phyloP scores from a whole-genome alignment of 2,888 invertebrate species.

The Drosophila birchii region DNA sequence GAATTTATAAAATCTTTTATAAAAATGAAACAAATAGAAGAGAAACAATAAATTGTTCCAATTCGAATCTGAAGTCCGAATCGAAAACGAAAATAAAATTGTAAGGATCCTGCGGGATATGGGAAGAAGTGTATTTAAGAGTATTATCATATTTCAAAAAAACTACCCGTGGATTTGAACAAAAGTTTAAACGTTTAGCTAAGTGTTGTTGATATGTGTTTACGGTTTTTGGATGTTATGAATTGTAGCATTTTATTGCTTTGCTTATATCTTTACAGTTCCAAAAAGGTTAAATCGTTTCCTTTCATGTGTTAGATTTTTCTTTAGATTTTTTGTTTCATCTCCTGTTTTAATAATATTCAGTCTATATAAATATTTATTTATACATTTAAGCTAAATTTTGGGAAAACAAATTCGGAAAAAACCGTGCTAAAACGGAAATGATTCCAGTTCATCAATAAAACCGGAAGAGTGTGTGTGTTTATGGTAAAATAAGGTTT shows the following conservation, averaged over 20 bases:
- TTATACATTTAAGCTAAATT: conserved; percentile 75
- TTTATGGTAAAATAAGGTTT: conserved; percentile 4
- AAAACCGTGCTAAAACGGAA: conserved; percentile 28
- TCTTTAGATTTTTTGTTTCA: conserved; percentile 32
- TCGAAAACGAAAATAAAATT: no score
- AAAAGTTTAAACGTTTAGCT: conserved; percentile 18
- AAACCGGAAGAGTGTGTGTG: conserved; percentile 39
- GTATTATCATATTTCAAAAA: neutral
- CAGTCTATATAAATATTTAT: conserved; percentile 80
- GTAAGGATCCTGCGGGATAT: no score
- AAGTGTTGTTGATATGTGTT: conserved; percentile 71
- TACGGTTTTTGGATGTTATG: conserved; percentile 59
- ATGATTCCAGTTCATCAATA: conserved; percentile 63
- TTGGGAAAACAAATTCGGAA: conserved; percentile 49
- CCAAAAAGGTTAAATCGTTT: conserved; percentile 25
- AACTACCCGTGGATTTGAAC: conserved; percentile 4
- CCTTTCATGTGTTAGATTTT: conserved; percentile 26
- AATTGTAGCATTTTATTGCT: conserved; percentile 30
- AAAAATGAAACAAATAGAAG: no score
- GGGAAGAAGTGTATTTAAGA: no score
- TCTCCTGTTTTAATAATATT: conserved; percentile 73
- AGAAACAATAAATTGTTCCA: no score
- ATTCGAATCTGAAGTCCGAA: no score
- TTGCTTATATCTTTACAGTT: conserved; percentile 43
- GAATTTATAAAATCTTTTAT: no score